These are phyloP conservation scores for Pipistrellus pygmaeus DNA, from an alignment of 2,797 vertebrate species.

Conservation along the genomic window DNA sequence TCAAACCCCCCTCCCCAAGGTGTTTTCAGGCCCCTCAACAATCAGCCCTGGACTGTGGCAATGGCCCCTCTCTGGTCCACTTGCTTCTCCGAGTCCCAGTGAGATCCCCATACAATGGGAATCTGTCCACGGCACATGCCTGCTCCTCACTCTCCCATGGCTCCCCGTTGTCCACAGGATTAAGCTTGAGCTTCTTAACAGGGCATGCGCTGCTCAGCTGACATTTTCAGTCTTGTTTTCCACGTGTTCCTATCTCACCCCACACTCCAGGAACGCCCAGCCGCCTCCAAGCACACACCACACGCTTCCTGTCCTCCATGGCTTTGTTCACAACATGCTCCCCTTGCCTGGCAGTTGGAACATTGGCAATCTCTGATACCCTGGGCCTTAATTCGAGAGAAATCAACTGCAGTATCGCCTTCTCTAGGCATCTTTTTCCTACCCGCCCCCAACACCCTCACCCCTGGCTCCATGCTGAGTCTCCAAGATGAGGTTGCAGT, in stretches of 20 bases:
- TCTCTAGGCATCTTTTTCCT: neutral
- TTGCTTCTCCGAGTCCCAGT: neutral
- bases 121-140: neutral
- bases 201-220: neutral
- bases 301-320: neutral
- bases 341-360: neutral
- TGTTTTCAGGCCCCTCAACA: neutral
- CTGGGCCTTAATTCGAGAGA: neutral
- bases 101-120: neutral
- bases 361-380: neutral
- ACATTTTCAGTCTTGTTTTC: neutral
- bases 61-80: neutral
- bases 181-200: neutral
- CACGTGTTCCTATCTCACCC: neutral
- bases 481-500: neutral
- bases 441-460: fast-evolving
- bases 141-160: neutral
- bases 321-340: neutral
- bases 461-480: neutral
- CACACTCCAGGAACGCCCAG: neutral
- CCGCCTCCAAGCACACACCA: neutral
- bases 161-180: neutral
- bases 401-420: neutral
- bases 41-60: neutral
- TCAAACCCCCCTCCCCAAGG: neutral